Evolutionary conservation across 2,888 invertebrate genomes (phyloP), one percentile per base, ranked within the genome.

Genomic region (Hedychridium roseum): DNA sequence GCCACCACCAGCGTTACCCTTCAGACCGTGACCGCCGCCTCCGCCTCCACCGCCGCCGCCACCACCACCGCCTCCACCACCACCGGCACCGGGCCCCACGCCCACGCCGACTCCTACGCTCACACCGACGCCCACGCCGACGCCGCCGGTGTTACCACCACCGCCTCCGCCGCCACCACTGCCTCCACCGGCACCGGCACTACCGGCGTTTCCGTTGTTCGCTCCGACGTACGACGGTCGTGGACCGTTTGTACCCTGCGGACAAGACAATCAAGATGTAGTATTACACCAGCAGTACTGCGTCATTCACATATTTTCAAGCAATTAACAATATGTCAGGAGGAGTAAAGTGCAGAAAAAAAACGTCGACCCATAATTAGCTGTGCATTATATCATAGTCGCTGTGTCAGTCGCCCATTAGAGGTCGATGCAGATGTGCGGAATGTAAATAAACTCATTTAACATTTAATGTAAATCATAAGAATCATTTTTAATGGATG

Each of bases 121-220:
- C n/a, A n/a, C 70, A 64, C 80, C 80, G 79, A 27, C 21, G 7
- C 58, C 59, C 12, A 53, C 58, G 39, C 54, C 52, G 15, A 53
- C 51, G 27, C 82, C 81, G 80, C 82, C 82, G 80, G 81, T 82
- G 80, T 81, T 82, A 80, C 81, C 80, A 79, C 81, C 70, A 73
- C 78, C 76, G 73, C 79, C 67, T 64, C 78, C 78, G 75, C 79
- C 64, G 72, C 80, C 80, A 77, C 81, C 74, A 76, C 81, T 72
- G 76, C 66, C 76, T 61, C 82, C 82, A 79, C 83, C 81, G 80
- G 82, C 82, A 79, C 83, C 78, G 78, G 82, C 83, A 80, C 83
- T 82, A 23, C 74, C 76, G 54, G 73, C 74, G 61, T 67, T 76
- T 40, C 76, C 78, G 60, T 77, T 77, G 66, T 78, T 78, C 37